These are phyloP conservation scores for Micrastur ruficollis DNA, from an alignment of 2,797 vertebrate species.

Conservation along the genomic window DNA sequence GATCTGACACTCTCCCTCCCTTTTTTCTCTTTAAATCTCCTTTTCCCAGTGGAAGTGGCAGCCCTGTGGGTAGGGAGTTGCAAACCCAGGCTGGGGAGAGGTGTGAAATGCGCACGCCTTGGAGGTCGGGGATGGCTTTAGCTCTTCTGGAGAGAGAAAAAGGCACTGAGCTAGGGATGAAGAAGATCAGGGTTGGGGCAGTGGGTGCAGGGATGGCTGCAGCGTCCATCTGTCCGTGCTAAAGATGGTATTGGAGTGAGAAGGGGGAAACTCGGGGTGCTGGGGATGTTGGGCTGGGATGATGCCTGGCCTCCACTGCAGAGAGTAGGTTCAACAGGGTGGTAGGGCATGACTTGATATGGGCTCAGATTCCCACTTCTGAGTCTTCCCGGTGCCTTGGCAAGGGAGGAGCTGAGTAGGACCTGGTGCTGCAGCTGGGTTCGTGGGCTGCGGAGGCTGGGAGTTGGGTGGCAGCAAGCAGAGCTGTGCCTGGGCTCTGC, in stretches of 20 bases:
- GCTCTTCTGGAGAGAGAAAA: neutral
- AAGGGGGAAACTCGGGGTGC: rapidly evolving
- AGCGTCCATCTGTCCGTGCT: neutral
- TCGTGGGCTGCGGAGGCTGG: neutral
- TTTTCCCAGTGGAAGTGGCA: neutral
- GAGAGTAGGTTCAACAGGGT: neutral
- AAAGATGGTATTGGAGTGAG: neutral
- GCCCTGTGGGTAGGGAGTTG: neutral
- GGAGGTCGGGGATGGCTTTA: neutral
- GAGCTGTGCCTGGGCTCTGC: neutral
- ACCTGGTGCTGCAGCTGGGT: neutral
- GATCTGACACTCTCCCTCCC: rapidly evolving
- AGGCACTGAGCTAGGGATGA: neutral
- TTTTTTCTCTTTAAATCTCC: neutral
- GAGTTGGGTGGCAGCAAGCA: neutral
- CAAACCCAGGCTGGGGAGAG: neutral
- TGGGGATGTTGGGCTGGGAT: neutral
- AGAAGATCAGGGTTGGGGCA: neutral
- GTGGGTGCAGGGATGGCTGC: rapidly evolving
- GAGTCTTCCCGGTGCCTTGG: neutral
- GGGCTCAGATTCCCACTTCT: rapidly evolving
- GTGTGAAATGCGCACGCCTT: neutral
- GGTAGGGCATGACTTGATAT: neutral
- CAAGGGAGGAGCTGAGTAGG: neutral
- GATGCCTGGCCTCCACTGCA: neutral